Base-by-base conservation (phyloP, 2,113 vertebrate genomes). In the Perca flavescens region DNA sequence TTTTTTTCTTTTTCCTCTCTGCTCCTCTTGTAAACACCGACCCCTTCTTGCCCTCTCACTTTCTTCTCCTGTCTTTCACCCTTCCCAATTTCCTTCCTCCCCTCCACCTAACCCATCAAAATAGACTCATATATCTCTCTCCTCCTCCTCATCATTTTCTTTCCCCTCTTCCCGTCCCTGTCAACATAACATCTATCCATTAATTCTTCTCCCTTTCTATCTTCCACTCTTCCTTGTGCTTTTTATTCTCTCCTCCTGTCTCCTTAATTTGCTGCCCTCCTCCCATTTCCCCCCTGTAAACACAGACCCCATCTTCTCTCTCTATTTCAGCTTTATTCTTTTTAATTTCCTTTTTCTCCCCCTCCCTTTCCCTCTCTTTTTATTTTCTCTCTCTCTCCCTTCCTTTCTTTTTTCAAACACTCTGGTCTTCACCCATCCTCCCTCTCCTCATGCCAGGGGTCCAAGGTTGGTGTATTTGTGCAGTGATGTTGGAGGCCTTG, bases 401-500 rank as follows among this genome's bases (percentile, higher is more conserved):
- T 68, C 68, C 52, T 86, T 77, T 84, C 85, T 83, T 71, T 85
- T 79, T 83, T 91, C 86, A 89, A 89, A 90, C 84, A 88, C 83
- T 86, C 87, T 86, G 83, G 85, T 85, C 83, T 91, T 86, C 66
- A 67, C 71, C 77, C 77, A 83, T 71, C 80, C 83, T 74, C 80
- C 71, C 73, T 86, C 66, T 57, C 60, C 53, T 88, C 82, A 47
- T 87, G 74, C 88, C 84, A 83, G 86, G 89, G 87, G 89, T 91
- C 89, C 72, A 73, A 79, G 85, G 84, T 80, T 92, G 89, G 90
- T 87, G 85, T 92, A 82, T 92, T 91, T 93, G 90, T 86, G 87
- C 87, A 87, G 90, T 83, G 82, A 91, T 91, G 90, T 93, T 91
- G 84, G 90, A 92, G 91, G 91, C 89, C 79, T 89, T 91, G 91